A percentile compares a stretch with the other conserved stretches of the same genome.
Evolutionary conservation across 2,113 vertebrate species (phyloP).

Genomic region (Cavia aperea): DNA sequence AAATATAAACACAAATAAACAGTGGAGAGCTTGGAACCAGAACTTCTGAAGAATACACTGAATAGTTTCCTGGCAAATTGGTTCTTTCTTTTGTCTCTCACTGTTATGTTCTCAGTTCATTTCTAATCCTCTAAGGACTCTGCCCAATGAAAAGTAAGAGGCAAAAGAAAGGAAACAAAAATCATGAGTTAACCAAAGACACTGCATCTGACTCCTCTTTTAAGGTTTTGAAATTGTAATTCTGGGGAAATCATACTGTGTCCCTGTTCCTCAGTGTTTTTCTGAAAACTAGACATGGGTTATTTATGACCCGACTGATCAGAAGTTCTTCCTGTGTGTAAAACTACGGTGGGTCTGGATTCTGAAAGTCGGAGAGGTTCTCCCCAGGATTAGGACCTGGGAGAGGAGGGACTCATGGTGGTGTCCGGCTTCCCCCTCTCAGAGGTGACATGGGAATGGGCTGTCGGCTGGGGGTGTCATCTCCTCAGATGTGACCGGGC

Average conservation of each 20-base stretch:
- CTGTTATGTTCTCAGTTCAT: conserved; percentile 43
- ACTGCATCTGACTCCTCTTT: not conserved
- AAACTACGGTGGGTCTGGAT: not conserved
- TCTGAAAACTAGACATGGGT: not conserved
- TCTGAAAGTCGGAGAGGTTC: not conserved
- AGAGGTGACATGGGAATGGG: not conserved
- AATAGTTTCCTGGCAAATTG: conserved; percentile 15
- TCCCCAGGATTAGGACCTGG: not conserved
- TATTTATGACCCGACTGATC: not conserved
- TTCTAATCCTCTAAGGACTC: conserved; percentile 24
- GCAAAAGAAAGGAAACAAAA: conserved; percentile 23
- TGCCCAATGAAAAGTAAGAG: not conserved
- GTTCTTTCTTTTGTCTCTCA: conserved; percentile 15
- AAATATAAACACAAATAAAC: conserved; percentile 44
- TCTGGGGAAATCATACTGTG: not conserved
- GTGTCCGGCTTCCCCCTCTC: not conserved
- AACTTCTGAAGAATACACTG: not conserved
- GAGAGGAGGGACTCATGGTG: not conserved
- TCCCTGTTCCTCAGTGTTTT: not conserved
- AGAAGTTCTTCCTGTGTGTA: not conserved
- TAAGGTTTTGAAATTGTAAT: not conserved
- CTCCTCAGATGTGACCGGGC: not conserved
- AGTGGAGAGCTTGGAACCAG: conserved; percentile 1
- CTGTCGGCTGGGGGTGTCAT: not conserved
- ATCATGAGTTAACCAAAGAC: not conserved